These are phyloP conservation scores for Oegoconia quadripuncta DNA, from an alignment of 2,888 invertebrate genomes.

Conservation along the genomic window DNA sequence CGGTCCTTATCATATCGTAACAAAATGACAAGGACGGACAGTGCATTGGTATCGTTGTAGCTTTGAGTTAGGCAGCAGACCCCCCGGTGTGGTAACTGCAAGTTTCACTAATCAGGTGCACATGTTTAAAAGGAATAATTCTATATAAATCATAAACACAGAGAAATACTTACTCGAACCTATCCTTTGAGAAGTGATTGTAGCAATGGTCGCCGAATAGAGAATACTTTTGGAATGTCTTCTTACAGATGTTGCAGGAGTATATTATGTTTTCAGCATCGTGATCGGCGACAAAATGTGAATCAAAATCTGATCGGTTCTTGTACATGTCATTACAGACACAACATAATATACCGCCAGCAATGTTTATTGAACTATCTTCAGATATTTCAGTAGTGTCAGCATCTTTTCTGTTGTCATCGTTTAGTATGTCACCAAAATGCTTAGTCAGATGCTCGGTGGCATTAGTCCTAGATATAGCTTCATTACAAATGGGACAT, in stretches of 20 bases:
- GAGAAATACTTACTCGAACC: conserved; percentile 52
- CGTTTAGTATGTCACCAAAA: conserved; percentile 42
- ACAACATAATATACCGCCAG: conserved; percentile 73
- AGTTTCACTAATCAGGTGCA: too few species aligned
- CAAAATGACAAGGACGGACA: too few species aligned
- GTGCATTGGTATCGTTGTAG: too few species aligned
- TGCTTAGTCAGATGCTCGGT: conserved; percentile 55
- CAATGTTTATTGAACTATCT: conserved; percentile 59
- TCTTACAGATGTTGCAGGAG: conserved; percentile 78
- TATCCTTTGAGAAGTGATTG: conserved; percentile 59
- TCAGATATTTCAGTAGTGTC: conserved; percentile 50
- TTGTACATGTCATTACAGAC: conserved; percentile 73
- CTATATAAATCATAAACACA: too few species aligned
- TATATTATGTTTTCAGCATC: conserved; percentile 56
- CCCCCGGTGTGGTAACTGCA: too few species aligned
- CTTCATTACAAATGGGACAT: conserved; percentile 59
- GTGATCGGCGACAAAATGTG: conserved; percentile 71
- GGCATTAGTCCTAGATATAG: conserved; percentile 36
- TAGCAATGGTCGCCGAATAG: conserved; percentile 78
- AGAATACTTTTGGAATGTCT: conserved; percentile 73
- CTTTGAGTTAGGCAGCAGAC: too few species aligned
- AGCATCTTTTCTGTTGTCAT: conserved; percentile 19
- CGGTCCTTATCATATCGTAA: too few species aligned
- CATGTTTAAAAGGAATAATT: too few species aligned
- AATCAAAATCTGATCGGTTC: conserved; percentile 71